A percentile compares a stretch with the other conserved stretches of the same genome.
These are phyloP conservation scores for Choloepus didactylus DNA, from an alignment of 2,797 vertebrate genomes.

Conservation along the genomic window DNA sequence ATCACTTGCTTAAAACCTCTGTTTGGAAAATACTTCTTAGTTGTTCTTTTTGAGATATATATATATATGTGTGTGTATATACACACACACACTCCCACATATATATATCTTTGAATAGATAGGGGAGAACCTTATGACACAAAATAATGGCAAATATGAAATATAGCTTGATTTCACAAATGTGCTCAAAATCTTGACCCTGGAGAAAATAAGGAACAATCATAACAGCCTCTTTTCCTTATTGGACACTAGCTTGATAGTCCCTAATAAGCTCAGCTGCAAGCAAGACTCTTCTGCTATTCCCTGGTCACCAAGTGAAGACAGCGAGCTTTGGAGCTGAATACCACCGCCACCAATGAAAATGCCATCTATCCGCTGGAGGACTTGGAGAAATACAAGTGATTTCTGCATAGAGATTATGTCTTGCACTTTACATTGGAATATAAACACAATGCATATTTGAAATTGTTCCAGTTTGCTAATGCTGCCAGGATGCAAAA, in stretches of 20 bases:
- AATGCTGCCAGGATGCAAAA: too few relatives aligned
- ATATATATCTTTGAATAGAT: not conserved
- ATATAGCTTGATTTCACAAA: slow-evolving; percentile 25
- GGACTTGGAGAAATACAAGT: not conserved
- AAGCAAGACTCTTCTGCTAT: not conserved
- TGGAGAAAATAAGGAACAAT: not conserved
- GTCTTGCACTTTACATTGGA: not conserved
- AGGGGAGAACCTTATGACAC: not conserved
- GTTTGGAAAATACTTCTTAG: not conserved
- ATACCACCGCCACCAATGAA: not conserved
- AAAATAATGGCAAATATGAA: slow-evolving; percentile 22
- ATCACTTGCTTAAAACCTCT: not conserved
- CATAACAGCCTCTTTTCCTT: not conserved
- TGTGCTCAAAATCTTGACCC: not conserved
- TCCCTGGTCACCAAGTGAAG: not conserved
- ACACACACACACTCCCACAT: too few relatives aligned
- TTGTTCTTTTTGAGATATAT: not conserved
- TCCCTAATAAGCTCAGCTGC: not conserved
- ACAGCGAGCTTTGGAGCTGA: too few relatives aligned
- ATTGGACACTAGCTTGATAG: not conserved
- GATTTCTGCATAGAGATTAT: not conserved
- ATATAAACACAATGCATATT: not conserved
- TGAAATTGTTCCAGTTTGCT: too few relatives aligned
- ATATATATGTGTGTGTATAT: too few relatives aligned
- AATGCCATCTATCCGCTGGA: not conserved